Evolutionary conservation across 1,140 invertebrate species (phyloP).

Genomic region (Leptopilina clavipes): DNA sequence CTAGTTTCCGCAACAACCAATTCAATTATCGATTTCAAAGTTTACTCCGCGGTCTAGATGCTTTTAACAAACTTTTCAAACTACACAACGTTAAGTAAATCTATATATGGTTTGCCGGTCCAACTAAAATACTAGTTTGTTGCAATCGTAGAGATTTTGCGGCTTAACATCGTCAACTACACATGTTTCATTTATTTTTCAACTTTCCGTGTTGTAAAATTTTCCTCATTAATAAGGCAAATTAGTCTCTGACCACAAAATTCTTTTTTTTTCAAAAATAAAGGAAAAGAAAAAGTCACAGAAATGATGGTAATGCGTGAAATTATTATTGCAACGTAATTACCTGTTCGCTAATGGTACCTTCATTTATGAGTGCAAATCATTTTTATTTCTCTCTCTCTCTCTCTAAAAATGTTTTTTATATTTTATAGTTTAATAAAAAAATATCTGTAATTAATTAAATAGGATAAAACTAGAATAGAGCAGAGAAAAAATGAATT

Average conservation of each 20-base stretch:
- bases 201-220: not conserved
- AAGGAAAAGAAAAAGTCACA: not conserved
- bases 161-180: not conserved
- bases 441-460: too few species aligned
- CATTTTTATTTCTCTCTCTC: too few species aligned
- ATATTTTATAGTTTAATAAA: too few species aligned
- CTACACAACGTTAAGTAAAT: slow-evolving; percentile 10
- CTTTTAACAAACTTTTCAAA: slow-evolving; percentile 23
- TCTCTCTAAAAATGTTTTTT: too few species aligned
- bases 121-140: slow-evolving; percentile 9
- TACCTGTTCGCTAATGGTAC: too few species aligned
- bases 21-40: slow-evolving; percentile 32
- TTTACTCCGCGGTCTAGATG: slow-evolving; percentile 3
- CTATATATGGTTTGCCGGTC: not conserved
- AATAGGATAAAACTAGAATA: too few species aligned
- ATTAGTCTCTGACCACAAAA: not conserved
- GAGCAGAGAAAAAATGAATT: too few species aligned
- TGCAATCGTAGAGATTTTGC: too few species aligned
- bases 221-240: not conserved
- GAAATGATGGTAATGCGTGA: too few species aligned
- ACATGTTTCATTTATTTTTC: not conserved
- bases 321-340: too few species aligned
- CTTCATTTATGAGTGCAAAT: too few species aligned
- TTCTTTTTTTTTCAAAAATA: not conserved
- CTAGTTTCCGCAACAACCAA: slow-evolving; percentile 4